Evolutionary conservation across 1,140 invertebrate genomes (phyloP).

Genomic region (Penaeus chinensis): DNA sequence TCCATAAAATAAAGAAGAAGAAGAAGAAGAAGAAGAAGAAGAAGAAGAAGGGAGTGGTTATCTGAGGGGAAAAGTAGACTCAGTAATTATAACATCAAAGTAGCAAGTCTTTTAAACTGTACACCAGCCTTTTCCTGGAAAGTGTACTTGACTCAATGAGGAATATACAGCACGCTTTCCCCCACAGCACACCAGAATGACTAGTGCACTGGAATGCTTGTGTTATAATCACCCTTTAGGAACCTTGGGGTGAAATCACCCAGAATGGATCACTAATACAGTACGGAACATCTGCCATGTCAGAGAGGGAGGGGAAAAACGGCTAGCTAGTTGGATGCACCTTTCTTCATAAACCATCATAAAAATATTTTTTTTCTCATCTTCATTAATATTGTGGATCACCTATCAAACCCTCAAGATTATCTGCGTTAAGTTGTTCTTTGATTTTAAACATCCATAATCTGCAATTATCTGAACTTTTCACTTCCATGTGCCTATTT

Average conservation of each 20-base stretch:
- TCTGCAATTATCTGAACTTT: no score
- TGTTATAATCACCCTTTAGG: constrained; percentile 23
- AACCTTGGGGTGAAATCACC: constrained; percentile 21
- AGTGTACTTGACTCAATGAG: neutral
- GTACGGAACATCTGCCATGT: neutral
- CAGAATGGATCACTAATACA: neutral
- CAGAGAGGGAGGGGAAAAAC: neutral
- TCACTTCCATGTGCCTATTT: no score
- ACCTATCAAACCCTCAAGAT: no score
- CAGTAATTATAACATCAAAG: neutral
- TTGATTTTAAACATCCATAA: no score
- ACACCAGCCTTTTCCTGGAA: constrained; percentile 18
- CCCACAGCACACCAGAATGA: constrained; percentile 11
- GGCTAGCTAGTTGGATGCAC: no score
- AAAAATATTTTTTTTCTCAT: no score
- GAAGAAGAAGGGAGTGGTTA: neutral
- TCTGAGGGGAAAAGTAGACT: neutral
- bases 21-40: neutral
- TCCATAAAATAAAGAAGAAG: neutral
- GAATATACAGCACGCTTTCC: constrained; percentile 6
- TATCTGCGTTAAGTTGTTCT: no score
- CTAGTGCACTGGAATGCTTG: constrained; percentile 40
- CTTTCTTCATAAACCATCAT: no score
- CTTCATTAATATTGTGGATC: no score
- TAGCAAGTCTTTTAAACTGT: neutral